Conservation (phyloP, 2,113 vertebrate species). For the Agapornis roseicollis region DNA sequence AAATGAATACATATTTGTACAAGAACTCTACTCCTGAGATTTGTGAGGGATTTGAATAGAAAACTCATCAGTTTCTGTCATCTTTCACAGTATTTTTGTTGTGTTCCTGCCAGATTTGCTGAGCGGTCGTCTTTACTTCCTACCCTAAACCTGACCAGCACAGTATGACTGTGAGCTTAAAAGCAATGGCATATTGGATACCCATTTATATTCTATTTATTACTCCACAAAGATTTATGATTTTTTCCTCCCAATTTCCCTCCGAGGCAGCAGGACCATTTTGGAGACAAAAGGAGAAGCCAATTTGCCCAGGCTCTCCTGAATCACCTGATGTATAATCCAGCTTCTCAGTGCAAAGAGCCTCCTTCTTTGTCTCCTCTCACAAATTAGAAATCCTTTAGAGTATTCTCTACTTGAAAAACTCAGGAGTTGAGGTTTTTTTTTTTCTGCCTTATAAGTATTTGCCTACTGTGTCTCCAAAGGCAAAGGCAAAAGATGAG, state of each 20-base stretch:
- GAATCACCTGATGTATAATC: slow-evolving; percentile 53
- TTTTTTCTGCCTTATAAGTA: neutral
- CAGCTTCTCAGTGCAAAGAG: neutral
- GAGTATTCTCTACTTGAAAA: neutral
- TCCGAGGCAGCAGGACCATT: neutral
- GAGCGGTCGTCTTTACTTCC: neutral
- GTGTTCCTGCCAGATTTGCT: slow-evolving; percentile 41
- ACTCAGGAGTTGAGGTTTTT: neutral
- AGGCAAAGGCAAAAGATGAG: neutral
- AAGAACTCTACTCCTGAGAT: neutral
- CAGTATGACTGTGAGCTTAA: slow-evolving; percentile 47
- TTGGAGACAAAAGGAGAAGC: slow-evolving; percentile 30
- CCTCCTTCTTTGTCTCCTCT: slow-evolving; percentile 4
- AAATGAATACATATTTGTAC: neutral
- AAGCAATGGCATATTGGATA: slow-evolving; percentile 54
- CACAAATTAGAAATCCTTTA: neutral
- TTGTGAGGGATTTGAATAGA: slow-evolving; percentile 20
- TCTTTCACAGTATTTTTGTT: slow-evolving; percentile 32
- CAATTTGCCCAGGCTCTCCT: neutral
- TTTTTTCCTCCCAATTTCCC: slow-evolving; percentile 49
- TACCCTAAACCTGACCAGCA: slow-evolving; percentile 9
- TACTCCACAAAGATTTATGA: slow-evolving; percentile 56
- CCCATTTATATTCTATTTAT: slow-evolving; percentile 64
- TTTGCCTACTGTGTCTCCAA: neutral
- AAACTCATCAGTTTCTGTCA: slow-evolving; percentile 48